A percentile compares a stretch with the other conserved stretches of the same genome.
Evolutionary conservation across 2,888 invertebrate species (phyloP).

Genomic region (Drosophila setosimentum): DNA sequence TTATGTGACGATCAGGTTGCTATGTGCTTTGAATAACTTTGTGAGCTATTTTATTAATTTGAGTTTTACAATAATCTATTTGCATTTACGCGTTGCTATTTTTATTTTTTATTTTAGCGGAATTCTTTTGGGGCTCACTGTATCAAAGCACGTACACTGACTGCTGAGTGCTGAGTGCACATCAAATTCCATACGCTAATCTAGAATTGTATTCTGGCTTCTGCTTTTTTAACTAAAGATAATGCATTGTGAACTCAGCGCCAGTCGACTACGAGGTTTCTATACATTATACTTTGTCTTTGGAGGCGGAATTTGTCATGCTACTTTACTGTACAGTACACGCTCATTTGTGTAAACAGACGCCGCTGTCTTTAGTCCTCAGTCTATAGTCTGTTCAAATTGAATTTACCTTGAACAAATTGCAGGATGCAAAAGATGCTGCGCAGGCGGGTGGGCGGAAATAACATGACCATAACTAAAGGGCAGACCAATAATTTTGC

Average conservation of each 20-base stretch:
- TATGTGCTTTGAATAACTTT: background rate
- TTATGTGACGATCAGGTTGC: background rate
- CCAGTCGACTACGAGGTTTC: background rate
- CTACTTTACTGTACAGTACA: slow-evolving; percentile 37
- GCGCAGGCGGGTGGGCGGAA: slow-evolving; percentile 36
- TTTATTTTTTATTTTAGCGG: background rate
- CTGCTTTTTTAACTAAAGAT: background rate
- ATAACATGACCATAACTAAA: slow-evolving; percentile 55
- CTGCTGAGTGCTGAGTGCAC: no score
- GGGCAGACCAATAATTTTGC: slow-evolving; percentile 45
- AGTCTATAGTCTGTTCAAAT: slow-evolving; percentile 30
- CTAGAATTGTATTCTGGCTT: slow-evolving; percentile 5
- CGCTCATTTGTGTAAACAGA: slow-evolving; percentile 48
- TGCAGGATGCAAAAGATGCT: slow-evolving; percentile 33
- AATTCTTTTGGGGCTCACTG: slow-evolving; percentile 11
- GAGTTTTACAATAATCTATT: background rate
- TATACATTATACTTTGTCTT: background rate
- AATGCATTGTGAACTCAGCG: slow-evolving; percentile 2
- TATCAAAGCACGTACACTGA: slow-evolving; percentile 30
- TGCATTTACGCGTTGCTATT: background rate
- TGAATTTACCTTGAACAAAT: slow-evolving; percentile 52
- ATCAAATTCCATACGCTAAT: slow-evolving; percentile 28
- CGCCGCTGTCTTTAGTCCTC: slow-evolving; percentile 39
- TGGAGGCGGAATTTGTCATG: slow-evolving; percentile 37
- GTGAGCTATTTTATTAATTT: background rate